Conservation (phyloP, 2,113 vertebrate species). For the Istiophorus platypterus region DNA sequence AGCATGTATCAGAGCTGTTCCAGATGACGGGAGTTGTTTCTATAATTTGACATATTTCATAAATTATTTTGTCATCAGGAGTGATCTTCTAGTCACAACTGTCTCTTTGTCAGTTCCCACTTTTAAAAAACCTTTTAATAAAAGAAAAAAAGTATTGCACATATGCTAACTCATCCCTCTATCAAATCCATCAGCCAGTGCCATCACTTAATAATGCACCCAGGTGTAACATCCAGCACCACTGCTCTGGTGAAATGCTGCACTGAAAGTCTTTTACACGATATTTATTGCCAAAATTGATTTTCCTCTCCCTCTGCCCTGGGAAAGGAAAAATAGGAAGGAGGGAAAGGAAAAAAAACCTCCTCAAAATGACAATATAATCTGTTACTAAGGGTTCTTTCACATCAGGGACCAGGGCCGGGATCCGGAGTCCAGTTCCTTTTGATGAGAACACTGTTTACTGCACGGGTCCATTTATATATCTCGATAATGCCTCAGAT, state of each 20-base stretch:
- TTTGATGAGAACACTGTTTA: too few relatives aligned
- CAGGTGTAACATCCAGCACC: constrained; percentile 9
- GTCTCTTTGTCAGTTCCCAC: background rate
- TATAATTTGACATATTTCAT: background rate
- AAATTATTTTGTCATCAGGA: background rate
- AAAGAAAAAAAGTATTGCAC: background rate
- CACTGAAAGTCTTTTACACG: constrained; percentile 12
- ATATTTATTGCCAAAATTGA: constrained; percentile 40
- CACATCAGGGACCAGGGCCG: too few relatives aligned
- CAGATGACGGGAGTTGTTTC: background rate
- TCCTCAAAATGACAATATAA: constrained; percentile 55
- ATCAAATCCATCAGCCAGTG: constrained; percentile 10
- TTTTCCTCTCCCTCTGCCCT: background rate
- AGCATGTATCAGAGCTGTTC: background rate
- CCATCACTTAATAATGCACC: constrained; percentile 23
- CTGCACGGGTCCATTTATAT: too few relatives aligned
- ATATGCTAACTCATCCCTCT: background rate
- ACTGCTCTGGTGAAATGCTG: background rate
- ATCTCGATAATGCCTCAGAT: too few relatives aligned
- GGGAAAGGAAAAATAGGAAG: background rate
- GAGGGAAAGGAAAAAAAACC: background rate
- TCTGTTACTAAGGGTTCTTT: constrained; percentile 28
- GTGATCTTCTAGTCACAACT: background rate
- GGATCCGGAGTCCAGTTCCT: too few relatives aligned
- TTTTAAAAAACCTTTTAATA: background rate